Evolutionary conservation across 2,888 invertebrate genomes (phyloP).

Genomic region (Eudiplozoon nipponicum): DNA sequence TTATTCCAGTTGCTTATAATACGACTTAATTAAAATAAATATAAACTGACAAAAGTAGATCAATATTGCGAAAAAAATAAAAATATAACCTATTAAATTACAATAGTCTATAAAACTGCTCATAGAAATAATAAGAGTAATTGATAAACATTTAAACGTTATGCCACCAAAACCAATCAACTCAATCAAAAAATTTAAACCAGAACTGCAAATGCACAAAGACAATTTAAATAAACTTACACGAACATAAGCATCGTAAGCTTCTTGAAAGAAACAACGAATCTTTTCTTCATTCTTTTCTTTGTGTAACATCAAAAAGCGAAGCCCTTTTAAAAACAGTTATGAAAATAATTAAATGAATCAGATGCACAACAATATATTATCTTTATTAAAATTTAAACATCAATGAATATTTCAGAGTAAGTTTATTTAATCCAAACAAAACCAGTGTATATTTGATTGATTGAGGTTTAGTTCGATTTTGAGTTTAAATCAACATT

Average conservation of each 20-base stretch:
- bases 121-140: no score
- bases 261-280: conserved; percentile 78
- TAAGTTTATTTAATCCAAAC: not conserved
- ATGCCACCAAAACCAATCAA: no score
- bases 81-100: no score
- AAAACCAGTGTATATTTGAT: not conserved
- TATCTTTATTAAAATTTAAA: not conserved
- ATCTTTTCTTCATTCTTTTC: conserved; percentile 84
- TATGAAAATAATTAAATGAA: conserved; percentile 2
- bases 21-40: no score
- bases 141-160: no score
- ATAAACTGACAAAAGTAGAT: no score
- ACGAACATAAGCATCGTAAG: conserved; percentile 83
- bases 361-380: not conserved
- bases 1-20: no score
- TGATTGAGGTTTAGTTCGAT: not conserved
- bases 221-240: conserved; percentile 19
- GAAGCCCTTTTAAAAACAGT: conserved; percentile 35
- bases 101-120: no score
- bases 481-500: not conserved
- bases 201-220: conserved; percentile 9
- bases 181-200: no score
- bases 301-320: conserved; percentile 84
- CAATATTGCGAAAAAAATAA: no score
- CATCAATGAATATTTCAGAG: not conserved